A percentile compares a stretch with the other conserved stretches of the same genome.
These are phyloP conservation scores for Scylla paramamosain DNA, from an alignment of 1,140 invertebrate species.

Conservation along the genomic window DNA sequence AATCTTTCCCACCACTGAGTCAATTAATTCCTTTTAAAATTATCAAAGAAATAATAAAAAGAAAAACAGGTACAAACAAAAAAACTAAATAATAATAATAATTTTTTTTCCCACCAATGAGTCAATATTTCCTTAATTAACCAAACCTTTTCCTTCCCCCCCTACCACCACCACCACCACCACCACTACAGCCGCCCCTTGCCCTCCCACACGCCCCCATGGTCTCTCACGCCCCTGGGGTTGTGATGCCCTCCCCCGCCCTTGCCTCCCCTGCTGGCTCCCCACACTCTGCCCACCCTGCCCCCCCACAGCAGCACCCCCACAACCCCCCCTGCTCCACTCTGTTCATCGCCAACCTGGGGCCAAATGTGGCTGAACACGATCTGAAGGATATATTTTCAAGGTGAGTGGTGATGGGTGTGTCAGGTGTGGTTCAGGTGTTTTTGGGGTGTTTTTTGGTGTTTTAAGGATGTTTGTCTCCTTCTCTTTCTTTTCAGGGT, in stretches of 20 bases:
- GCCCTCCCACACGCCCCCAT: slow-evolving; percentile 86
- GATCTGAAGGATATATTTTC: slow-evolving; percentile 98
- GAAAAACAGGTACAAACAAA: no score
- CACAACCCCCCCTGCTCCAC: slow-evolving; percentile 94
- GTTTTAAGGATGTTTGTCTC: no score
- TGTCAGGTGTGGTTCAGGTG: not conserved
- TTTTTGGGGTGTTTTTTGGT: no score
- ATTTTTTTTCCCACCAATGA: no score
- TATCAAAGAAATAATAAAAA: no score
- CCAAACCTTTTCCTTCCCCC: not conserved
- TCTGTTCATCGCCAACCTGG: slow-evolving; percentile 97
- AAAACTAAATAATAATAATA: no score
- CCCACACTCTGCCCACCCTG: slow-evolving; percentile 86
- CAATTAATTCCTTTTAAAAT: no score
- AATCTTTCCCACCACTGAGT: no score
- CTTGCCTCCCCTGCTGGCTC: slow-evolving; percentile 93
- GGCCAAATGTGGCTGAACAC: slow-evolving; percentile 97
- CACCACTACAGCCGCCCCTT: slow-evolving; percentile 83
- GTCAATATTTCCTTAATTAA: no score
- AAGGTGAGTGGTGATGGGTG: slow-evolving; percentile 85
- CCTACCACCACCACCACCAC: not conserved
- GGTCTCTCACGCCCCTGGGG: slow-evolving; percentile 75
- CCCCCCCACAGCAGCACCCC: slow-evolving; percentile 80
- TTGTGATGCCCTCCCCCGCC: slow-evolving; percentile 88
- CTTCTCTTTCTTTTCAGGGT: no score